phyloP scores from a whole-genome alignment of 1,140 invertebrate genomes.

The Sycobia sp. region DNA sequence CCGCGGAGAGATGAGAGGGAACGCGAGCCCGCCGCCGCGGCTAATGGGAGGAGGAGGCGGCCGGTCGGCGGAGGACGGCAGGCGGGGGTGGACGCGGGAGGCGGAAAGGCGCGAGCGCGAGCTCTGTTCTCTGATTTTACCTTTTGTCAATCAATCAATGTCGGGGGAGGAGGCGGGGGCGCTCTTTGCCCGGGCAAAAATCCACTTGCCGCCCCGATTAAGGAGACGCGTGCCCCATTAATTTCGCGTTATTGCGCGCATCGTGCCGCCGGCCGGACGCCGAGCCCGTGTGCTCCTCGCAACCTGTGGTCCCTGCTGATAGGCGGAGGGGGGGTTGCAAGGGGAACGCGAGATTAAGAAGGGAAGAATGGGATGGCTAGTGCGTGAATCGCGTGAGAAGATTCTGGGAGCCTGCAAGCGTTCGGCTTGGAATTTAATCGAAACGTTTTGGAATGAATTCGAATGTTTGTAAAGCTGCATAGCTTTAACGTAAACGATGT shows the following conservation, averaged over 20 bases:
- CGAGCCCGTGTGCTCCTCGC: too few relatives aligned
- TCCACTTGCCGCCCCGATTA: conserved; percentile 33
- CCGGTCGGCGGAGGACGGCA: background rate
- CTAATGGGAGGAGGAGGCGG: conserved; percentile 2
- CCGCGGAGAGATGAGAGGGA: too few relatives aligned
- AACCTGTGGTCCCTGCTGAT: too few relatives aligned
- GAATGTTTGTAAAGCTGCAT: too few relatives aligned
- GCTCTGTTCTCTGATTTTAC: conserved; percentile 33
- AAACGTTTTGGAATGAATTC: too few relatives aligned
- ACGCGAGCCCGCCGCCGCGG: conserved; percentile 16
- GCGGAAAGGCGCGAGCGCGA: too few relatives aligned
- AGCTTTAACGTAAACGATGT: too few relatives aligned
- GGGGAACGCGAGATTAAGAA: too few relatives aligned
- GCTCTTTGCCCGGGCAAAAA: conserved; percentile 21
- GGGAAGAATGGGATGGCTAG: too few relatives aligned
- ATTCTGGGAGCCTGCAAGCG: background rate
- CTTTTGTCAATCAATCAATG: conserved; percentile 37
- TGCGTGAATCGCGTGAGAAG: conserved; percentile 31
- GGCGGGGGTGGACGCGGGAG: too few relatives aligned
- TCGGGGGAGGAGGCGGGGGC: background rate
- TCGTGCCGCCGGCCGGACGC: background rate
- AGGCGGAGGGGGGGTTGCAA: too few relatives aligned
- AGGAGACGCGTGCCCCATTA: conserved; percentile 32
- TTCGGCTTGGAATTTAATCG: too few relatives aligned
- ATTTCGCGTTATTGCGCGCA: conserved; percentile 26